Evolutionary conservation across 2,888 invertebrate genomes (phyloP).

Genomic region (Unio pictorum): DNA sequence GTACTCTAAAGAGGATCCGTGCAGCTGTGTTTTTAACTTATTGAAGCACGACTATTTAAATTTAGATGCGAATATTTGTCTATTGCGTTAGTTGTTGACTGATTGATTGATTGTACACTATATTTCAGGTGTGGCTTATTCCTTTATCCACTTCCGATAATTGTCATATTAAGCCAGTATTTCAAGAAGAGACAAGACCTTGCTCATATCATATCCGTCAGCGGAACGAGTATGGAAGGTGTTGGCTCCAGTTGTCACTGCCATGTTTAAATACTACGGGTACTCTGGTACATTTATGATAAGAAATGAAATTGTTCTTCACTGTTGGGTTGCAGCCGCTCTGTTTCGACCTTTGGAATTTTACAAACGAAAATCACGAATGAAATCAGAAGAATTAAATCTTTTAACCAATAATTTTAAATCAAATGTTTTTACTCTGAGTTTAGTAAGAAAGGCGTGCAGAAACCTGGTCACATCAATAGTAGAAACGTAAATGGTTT

Average conservation of each 20-base stretch:
- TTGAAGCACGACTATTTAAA: no score
- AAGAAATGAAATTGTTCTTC: slow-evolving; percentile 5
- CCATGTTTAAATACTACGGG: slow-evolving; percentile 14
- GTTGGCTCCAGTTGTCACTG: slow-evolving; percentile 9
- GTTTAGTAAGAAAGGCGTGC: no score
- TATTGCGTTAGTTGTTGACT: no score
- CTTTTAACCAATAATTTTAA: no score
- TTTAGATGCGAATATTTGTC: no score
- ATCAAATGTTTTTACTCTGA: no score
- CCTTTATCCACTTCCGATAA: slow-evolving; percentile 7
- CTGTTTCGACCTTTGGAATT: slow-evolving; percentile 12
- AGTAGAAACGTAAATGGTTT: no score
- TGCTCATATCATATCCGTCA: slow-evolving; percentile 13
- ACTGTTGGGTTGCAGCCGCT: slow-evolving; percentile 5
- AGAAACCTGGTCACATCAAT: no score
- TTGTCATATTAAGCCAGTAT: slow-evolving; percentile 16
- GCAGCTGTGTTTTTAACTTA: no score
- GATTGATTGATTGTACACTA: no score
- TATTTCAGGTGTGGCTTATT: slow-evolving; percentile 8
- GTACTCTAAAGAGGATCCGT: no score
- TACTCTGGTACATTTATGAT: slow-evolving; percentile 13
- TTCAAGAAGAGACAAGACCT: slow-evolving; percentile 16
- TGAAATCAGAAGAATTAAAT: no score
- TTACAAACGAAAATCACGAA: background rate
- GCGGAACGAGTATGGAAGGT: slow-evolving; percentile 9